Percentiles rank a stretch among this genome's conserved stretches.
phyloP scores from a whole-genome alignment of 2,888 invertebrate species.

The Nemotelus nigrinus region DNA sequence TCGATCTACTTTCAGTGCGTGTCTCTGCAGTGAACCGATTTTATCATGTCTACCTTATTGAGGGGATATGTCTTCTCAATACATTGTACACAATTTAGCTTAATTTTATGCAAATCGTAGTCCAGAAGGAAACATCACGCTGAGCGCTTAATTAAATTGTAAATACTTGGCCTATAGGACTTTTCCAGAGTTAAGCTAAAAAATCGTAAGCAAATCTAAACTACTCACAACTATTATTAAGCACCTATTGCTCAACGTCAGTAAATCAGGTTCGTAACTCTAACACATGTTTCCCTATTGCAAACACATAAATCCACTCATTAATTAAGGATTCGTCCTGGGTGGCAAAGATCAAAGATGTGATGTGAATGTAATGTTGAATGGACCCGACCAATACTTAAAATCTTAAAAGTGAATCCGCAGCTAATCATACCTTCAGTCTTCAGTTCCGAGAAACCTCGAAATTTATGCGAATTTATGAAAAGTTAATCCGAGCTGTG shows the following conservation, averaged over 20 bases:
- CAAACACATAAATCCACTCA: constrained; percentile 8
- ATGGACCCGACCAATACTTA: constrained; percentile 47
- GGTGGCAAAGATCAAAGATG: constrained; percentile 35
- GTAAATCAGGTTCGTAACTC: not conserved
- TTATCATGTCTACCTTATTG: too few relatives aligned
- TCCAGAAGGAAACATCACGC: not conserved
- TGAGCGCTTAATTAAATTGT: constrained; percentile 34
- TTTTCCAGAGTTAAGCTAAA: not conserved
- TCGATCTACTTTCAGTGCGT: too few relatives aligned
- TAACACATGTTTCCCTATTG: constrained; percentile 16
- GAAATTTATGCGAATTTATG: not conserved
- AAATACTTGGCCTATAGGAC: not conserved
- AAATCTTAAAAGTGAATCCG: constrained; percentile 48
- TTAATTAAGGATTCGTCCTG: constrained; percentile 34
- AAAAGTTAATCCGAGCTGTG: constrained; percentile 28
- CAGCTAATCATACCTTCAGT: constrained; percentile 47
- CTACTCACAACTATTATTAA: not conserved
- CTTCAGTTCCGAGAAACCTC: constrained; percentile 9
- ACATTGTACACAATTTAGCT: not conserved
- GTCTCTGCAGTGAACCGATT: too few relatives aligned
- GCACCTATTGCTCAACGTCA: not conserved
- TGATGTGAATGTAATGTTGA: constrained; percentile 32
- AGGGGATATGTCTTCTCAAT: too few relatives aligned
- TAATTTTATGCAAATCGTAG: constrained; percentile 37
- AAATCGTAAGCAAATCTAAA: not conserved